Base-by-base conservation (phyloP, 1,140 invertebrate species). In the Solenopsis invicta region DNA sequence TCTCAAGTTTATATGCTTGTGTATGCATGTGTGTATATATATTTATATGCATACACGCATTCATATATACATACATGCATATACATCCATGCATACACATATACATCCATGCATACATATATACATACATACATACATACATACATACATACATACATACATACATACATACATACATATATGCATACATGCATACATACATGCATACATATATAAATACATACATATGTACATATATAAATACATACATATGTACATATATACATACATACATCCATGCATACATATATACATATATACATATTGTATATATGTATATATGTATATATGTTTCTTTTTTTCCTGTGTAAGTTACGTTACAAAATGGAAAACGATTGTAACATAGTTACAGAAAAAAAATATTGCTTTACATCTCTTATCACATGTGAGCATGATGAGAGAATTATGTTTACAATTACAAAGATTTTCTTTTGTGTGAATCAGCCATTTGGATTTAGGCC, bases 351-450 rank as follows among this genome's bases (percentile, higher is more conserved):
- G 10, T 59, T 71, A 72, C 29, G 5, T 45, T 82, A 3, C 8
- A 59, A 59, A 13, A 71, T 71, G 10, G 21, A 41, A 45, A 59
- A 45, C 16, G 12, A 16, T 74, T n/a, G 18, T 71, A 52, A 24
- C 6, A 29, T 18, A 78, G 4, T 81, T 71, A 71, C 16, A 56
- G 13, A 82, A 56, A 82, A n/a, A 54, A 81, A 54, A 72, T 29
- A 48, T 59, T 59, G 16, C 3, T 82, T 72, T 59, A 41, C 45
- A 56, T 82, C 16, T 82, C n/a, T 56, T 71, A 10, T 18, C 45
- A 56, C 45, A 45, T 13, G 9, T 72, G 6, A 81, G 45, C 6
- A 29, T 24, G 4, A 69, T 59, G 18, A 12, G n/a, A n/a, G 24
- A 41, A 18, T 29, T 4, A 54, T 16, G 2, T 41, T 52, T 52